Base-by-base conservation (phyloP, 92 coral and sea anemone genomes). In the Virgularia gustaviana region DNA sequence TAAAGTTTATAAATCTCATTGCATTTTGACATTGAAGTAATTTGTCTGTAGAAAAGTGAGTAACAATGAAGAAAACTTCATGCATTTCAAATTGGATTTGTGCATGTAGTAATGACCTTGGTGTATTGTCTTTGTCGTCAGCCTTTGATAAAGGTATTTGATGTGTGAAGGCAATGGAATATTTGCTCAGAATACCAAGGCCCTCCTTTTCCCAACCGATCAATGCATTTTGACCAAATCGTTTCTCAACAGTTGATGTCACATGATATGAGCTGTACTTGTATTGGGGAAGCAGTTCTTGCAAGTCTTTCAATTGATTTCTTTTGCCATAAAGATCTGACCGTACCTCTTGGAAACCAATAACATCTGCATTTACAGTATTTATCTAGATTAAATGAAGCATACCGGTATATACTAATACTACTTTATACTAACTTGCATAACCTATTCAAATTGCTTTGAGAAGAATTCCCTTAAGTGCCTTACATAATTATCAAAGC, bases 191-290 rank as follows among this genome's bases (percentile, higher is more conserved):
- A 24, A 94, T 76, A 13, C 96, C 99, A 52, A 94, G 85, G 22
- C 99, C 99, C 51, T 94, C 96, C 36, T 80, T 74, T 57, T 90
- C 90, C 99, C 99, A 94, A 34, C 99, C 99, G 18, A 88, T 86
- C 23, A 91, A 91, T 18, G 77, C 88, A 32, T 35, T 79, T 32
- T 16, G 79, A 45, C 89, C 90, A 9, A 78, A 56, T 71, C 81
- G 78, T 31, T 83, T 84, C 24, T 83, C 34, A 3, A 85, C 82
- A 15, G 61, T 67, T 35, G 85, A 41, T 19, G 90, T 86, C 23
- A 89, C 76, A 15, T 87, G 90, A 55, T 80, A 94, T 38, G 86
- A 59, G 30, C 58, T 41, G 75, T 87, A 70, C 45, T 80, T 87
- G 79, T 89, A 94, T 18, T 73, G 74, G 8, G 94, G 88, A 18